A percentile compares a stretch with the other conserved stretches of the same genome.
Evolutionary conservation across 2,888 invertebrate genomes (phyloP).

Genomic region (Stenichneumon culpator): DNA sequence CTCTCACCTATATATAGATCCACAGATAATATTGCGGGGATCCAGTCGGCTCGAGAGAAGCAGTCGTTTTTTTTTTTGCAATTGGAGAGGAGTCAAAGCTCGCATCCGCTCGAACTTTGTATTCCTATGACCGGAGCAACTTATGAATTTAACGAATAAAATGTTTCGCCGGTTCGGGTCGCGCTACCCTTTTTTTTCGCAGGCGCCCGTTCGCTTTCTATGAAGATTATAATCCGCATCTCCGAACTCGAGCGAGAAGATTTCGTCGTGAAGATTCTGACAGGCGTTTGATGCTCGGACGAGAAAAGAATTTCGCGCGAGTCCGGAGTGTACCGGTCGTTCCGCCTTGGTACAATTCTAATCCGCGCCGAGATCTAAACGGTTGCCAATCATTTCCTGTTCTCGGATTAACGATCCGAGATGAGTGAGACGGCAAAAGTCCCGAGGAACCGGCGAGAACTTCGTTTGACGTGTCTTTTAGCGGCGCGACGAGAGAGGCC

Average conservation of each 20-base stretch:
- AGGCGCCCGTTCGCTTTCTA: slow-evolving; percentile 6
- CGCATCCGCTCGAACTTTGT: slow-evolving; percentile 13
- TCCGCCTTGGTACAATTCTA: slow-evolving; percentile 76
- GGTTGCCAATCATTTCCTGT: slow-evolving; percentile 86
- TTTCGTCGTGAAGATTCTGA: slow-evolving; percentile 82
- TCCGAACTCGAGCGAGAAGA: slow-evolving; percentile 68
- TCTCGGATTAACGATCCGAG: slow-evolving; percentile 81
- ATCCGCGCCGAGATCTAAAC: slow-evolving; percentile 83
- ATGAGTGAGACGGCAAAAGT: slow-evolving; percentile 67
- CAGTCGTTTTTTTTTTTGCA: slow-evolving; percentile 5
- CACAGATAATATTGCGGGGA: slow-evolving; percentile 2
- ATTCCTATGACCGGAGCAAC: background rate
- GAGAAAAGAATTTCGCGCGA: slow-evolving; percentile 39
- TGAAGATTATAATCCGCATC: slow-evolving; percentile 72
- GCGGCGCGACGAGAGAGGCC: slow-evolving; percentile 45
- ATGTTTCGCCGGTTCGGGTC: background rate
- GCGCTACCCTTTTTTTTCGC: slow-evolving; percentile 12
- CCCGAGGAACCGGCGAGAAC: slow-evolving; percentile 73
- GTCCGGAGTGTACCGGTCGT: slow-evolving; percentile 52
- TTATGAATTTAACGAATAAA: slow-evolving; percentile 1
- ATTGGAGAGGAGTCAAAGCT: slow-evolving; percentile 3
- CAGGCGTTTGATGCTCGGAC: slow-evolving; percentile 71
- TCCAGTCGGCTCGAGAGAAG: slow-evolving; percentile 44
- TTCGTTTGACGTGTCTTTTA: slow-evolving; percentile 62
- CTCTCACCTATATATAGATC: background rate